phyloP scores from a whole-genome alignment of 2,888 invertebrate species.

The Autographa gamma region DNA sequence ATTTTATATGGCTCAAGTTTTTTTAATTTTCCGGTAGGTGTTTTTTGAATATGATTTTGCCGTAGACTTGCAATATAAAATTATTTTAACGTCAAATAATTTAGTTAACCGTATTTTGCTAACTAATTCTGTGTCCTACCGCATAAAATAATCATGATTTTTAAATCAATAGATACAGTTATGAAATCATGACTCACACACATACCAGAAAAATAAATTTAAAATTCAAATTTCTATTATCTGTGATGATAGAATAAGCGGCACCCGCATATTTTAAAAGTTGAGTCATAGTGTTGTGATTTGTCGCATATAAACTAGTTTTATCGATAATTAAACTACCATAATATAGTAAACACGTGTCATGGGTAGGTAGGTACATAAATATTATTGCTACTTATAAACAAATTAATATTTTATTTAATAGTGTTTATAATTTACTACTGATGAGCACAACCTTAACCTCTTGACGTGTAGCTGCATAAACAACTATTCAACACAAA shows the following conservation, averaged over 20 bases:
- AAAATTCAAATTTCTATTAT: conserved; percentile 19
- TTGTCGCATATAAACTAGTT: conserved; percentile 15
- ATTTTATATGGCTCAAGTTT: background rate
- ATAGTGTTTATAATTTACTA: background rate
- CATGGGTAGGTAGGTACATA: background rate
- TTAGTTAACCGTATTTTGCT: too few relatives aligned
- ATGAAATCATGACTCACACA: conserved; percentile 27
- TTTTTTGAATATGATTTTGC: too few relatives aligned
- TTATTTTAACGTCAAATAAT: too few relatives aligned
- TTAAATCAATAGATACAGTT: background rate
- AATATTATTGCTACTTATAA: background rate
- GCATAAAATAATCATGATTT: too few relatives aligned
- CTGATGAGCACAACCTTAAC: background rate
- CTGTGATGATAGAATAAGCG: conserved; percentile 20
- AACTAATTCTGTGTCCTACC: too few relatives aligned
- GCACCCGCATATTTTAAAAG: conserved; percentile 31
- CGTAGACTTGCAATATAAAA: too few relatives aligned
- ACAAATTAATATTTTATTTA: conserved; percentile 22
- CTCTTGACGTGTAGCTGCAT: background rate
- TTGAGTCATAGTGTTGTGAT: conserved; percentile 33
- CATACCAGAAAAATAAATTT: conserved; percentile 7
- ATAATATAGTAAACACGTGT: background rate
- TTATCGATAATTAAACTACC: conserved; percentile 12
- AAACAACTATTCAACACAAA: background rate
- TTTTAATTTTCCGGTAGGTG: too few relatives aligned